phyloP scores from a whole-genome alignment of 2,113 vertebrate species.

The Centropristis striata region DNA sequence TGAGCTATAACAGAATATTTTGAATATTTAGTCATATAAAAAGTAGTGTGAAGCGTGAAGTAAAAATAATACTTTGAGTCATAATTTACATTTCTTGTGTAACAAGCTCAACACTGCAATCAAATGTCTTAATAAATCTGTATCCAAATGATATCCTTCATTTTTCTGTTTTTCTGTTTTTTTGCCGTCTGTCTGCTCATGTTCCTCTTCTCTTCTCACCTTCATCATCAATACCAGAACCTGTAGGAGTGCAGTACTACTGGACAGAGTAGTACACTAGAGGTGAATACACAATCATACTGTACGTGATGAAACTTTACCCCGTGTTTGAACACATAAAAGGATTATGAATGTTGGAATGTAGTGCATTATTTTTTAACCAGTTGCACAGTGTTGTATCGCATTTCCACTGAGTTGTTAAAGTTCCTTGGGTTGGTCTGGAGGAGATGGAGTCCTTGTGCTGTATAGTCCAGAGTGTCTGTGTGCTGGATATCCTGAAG shows the following conservation, averaged over 20 bases:
- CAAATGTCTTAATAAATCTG: no score
- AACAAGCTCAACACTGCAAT: no score
- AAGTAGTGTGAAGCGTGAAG: no score
- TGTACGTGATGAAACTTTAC: slow-evolving; percentile 49
- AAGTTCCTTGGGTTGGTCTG: slow-evolving; percentile 48
- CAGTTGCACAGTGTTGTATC: slow-evolving; percentile 69
- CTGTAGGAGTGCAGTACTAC: slow-evolving; percentile 14
- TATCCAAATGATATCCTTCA: neutral
- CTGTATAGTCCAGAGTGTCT: slow-evolving; percentile 59
- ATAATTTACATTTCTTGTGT: no score
- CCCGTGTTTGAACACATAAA: slow-evolving; percentile 64
- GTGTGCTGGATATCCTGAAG: slow-evolving; percentile 65
- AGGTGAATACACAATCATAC: slow-evolving; percentile 47
- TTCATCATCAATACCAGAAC: neutral
- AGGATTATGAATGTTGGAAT: slow-evolving; percentile 57
- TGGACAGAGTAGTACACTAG: slow-evolving; percentile 8
- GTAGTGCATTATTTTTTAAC: slow-evolving; percentile 55
- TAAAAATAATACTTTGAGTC: no score
- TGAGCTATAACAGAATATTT: no score
- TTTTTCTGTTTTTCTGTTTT: neutral
- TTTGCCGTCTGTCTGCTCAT: slow-evolving; percentile 1
- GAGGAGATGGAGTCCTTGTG: slow-evolving; percentile 55
- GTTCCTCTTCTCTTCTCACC: slow-evolving; percentile 19
- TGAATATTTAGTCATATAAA: no score
- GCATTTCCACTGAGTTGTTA: slow-evolving; percentile 67